Evolutionary conservation across 2,888 invertebrate genomes (phyloP), one percentile per base, ranked within the genome.

Genomic region (Eupeodes luniger): DNA sequence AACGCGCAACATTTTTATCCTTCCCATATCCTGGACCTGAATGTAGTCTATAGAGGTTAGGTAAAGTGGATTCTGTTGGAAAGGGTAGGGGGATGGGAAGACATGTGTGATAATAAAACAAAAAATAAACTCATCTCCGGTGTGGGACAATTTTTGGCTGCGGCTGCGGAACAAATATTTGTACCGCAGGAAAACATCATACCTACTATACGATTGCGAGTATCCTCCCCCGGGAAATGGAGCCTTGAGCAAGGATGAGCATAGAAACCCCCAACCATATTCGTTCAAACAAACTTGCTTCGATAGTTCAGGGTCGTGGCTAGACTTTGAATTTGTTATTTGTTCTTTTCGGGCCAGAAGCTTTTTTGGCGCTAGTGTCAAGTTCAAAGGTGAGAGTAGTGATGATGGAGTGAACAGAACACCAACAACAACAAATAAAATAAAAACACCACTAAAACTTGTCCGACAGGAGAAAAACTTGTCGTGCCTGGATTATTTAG

Each of bases 301-400:
- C 85, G 85, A 88, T 88, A 88, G 88, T 85, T 88, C 88, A 84
- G 77, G 85, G 78, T 85, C 88, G 81, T 88, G 88, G 84, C 85
- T 78, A 75, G 88, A 88, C 85, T 85, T 67, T 62, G 40, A 81
- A 80, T 77, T 80, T 47, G n/a, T 79, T 83, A 57, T 66, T 80
- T 81, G 61, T 75, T 64, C 47, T 51, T 55, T 12, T 64, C 55
- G 64, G 44, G 27, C 51, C n/a, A 40, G 57, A 72, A 47, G 57
- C 12, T 61, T 36, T 82, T 82, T 82, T 81, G 69, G 81, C 55
- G 74, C 78, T 75, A 88, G 85, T 88, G 88, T 88, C 88, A 88
- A 85, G 88, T 85, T 88, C 85, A 88, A 81, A 88, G 81, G 78
- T 64, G 64, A 78, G 51, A 78, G 64, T 64, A 67, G 19, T 19